Evolutionary conservation across 2,888 invertebrate genomes (phyloP).

Genomic region (Notodonta dromedarius): DNA sequence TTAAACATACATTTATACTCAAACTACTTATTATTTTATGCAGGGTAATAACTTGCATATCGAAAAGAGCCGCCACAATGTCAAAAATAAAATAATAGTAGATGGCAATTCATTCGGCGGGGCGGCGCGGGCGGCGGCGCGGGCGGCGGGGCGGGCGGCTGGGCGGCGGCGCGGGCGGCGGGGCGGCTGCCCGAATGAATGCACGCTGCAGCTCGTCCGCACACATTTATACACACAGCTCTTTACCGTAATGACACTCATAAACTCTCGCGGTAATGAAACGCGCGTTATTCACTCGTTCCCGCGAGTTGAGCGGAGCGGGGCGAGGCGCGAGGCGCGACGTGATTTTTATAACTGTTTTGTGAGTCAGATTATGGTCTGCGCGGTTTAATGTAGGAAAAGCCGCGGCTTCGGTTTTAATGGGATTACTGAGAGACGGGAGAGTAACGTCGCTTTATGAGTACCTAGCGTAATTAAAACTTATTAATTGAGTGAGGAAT

Average conservation of each 20-base stretch:
- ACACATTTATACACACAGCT: slow-evolving; percentile 24
- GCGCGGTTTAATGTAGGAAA: background rate
- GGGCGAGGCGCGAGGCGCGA: background rate
- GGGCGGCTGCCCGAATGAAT: slow-evolving; percentile 3
- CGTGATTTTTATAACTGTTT: slow-evolving; percentile 9
- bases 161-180: background rate
- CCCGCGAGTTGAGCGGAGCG: background rate
- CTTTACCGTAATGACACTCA: slow-evolving; percentile 1
- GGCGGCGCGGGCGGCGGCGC: too few species aligned
- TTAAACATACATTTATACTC: too few species aligned
- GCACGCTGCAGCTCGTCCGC: slow-evolving; percentile 16
- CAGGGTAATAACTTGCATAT: too few species aligned
- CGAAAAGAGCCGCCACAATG: too few species aligned
- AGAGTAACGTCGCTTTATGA: background rate
- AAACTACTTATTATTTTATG: too few species aligned
- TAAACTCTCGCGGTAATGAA: slow-evolving; percentile 4
- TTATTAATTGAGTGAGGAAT: background rate
- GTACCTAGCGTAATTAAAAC: background rate
- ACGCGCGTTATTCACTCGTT: slow-evolving; percentile 3
- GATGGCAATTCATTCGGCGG: too few species aligned
- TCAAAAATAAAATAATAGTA: too few species aligned
- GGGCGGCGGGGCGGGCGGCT: too few species aligned
- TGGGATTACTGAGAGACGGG: slow-evolving; percentile 1
- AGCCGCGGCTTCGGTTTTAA: background rate
- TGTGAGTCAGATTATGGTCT: slow-evolving; percentile 4